These are phyloP conservation scores for Drosophila ohnishii DNA, from an alignment of 1,140 invertebrate species.

Conservation along the genomic window DNA sequence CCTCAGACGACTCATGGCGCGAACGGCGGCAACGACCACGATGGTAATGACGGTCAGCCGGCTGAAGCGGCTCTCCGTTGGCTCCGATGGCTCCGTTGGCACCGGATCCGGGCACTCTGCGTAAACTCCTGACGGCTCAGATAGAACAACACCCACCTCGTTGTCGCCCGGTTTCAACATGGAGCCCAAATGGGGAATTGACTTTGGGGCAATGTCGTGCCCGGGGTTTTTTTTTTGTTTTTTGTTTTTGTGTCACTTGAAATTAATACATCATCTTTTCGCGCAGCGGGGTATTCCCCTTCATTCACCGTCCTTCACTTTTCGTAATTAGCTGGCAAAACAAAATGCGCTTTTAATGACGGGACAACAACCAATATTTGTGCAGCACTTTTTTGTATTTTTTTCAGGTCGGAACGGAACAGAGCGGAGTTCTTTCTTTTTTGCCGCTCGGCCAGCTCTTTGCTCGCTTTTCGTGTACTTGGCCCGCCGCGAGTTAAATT, in stretches of 20 bases:
- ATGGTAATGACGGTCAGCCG: slow-evolving; percentile 61
- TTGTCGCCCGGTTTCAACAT: slow-evolving; percentile 48
- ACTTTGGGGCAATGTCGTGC: slow-evolving; percentile 74
- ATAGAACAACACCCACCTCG: slow-evolving; percentile 29
- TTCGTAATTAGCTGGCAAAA: slow-evolving; percentile 62
- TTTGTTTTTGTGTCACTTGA: slow-evolving; percentile 29
- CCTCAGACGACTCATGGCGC: slow-evolving; percentile 79
- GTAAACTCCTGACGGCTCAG: slow-evolving; percentile 23
- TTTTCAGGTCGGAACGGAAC: slow-evolving; percentile 1
- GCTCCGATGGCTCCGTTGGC: slow-evolving; percentile 19
- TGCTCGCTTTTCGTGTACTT: slow-evolving; percentile 54
- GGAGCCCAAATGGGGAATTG: slow-evolving; percentile 53
- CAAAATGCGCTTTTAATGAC: slow-evolving; percentile 78
- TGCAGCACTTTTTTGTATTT: slow-evolving; percentile 53
- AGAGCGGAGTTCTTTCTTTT: slow-evolving; percentile 24
- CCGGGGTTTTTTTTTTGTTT: background rate
- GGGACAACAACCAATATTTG: slow-evolving; percentile 66
- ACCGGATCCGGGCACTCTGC: slow-evolving; percentile 7
- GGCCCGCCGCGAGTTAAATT: slow-evolving; percentile 73
- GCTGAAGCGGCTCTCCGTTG: slow-evolving; percentile 45
- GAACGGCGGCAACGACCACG: slow-evolving; percentile 60
- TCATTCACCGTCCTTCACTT: slow-evolving; percentile 33
- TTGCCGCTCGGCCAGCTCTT: slow-evolving; percentile 17
- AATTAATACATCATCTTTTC: slow-evolving; percentile 57
- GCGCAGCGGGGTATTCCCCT: slow-evolving; percentile 4